Conservation (phyloP, 2,113 vertebrate genomes). For the Oncorhynchus keta region DNA sequence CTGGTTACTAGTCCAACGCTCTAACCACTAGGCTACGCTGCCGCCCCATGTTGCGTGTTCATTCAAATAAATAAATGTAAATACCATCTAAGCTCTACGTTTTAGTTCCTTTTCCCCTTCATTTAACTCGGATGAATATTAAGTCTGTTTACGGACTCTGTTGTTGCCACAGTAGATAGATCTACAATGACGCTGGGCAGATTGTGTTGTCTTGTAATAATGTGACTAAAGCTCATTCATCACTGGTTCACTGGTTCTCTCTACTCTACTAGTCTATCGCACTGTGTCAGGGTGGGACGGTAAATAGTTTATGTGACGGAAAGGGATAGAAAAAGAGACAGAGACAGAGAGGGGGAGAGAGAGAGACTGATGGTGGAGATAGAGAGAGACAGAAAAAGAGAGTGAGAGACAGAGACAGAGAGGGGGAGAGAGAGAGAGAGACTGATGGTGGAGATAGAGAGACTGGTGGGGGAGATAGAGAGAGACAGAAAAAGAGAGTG, state of each 20-base stretch:
- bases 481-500: too few species aligned
- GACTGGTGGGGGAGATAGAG: too few species aligned
- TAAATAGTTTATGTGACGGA: background rate
- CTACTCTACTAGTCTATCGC: slow-evolving; percentile 50
- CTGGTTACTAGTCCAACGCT: too few species aligned
- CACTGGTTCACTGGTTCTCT: slow-evolving; percentile 34
- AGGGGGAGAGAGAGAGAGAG: too few species aligned
- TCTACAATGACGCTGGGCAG: slow-evolving; percentile 60
- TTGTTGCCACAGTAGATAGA: slow-evolving; percentile 57
- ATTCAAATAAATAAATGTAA: slow-evolving; percentile 68
- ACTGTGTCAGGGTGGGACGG: background rate
- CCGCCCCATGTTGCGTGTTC: slow-evolving; percentile 62
- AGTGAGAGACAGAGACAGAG: too few species aligned
- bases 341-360: too few species aligned
- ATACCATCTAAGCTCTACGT: slow-evolving; percentile 50
- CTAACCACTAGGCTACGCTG: too few species aligned
- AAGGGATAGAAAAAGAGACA: background rate
- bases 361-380: too few species aligned
- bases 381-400: too few species aligned
- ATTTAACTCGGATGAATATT: slow-evolving; percentile 73
- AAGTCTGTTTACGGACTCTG: slow-evolving; percentile 66
- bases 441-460: too few species aligned
- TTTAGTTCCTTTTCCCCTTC: slow-evolving; percentile 62
- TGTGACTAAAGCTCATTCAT: slow-evolving; percentile 70
- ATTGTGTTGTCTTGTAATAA: slow-evolving; percentile 64